Conservation (phyloP, 2,888 invertebrate species). For the Dasypolia templi region DNA sequence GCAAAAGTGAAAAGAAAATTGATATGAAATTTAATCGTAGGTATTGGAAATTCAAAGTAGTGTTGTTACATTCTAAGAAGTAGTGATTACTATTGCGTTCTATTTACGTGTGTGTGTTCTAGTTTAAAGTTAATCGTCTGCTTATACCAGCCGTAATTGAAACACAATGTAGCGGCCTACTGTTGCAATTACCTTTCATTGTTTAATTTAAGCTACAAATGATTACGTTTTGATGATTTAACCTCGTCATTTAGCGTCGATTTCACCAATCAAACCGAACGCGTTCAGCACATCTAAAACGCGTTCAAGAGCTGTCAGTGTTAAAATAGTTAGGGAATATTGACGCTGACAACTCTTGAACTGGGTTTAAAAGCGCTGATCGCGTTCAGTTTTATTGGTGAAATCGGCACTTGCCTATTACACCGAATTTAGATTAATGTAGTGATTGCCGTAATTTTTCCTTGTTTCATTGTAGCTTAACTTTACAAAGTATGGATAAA, state of each 20-base stretch:
- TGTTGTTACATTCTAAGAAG: slow-evolving; percentile 21
- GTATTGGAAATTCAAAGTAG: not conserved
- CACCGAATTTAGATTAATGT: not conserved
- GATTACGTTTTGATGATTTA: not conserved
- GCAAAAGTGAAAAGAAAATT: not conserved
- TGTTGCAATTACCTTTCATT: not conserved
- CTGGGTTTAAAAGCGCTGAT: no score
- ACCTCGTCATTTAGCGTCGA: no score
- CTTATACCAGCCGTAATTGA: not conserved
- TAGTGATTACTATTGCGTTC: slow-evolving; percentile 1
- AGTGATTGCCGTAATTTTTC: no score
- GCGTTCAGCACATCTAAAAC: no score
- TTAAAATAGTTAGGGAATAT: no score
- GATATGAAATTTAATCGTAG: not conserved
- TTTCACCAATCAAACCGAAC: no score
- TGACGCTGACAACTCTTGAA: no score
- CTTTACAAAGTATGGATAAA: not conserved
- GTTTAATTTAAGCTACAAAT: not conserved
- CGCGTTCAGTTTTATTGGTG: no score
- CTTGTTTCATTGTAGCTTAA: no score
- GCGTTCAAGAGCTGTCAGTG: no score
- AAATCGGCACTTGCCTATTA: no score
- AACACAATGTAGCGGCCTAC: not conserved
- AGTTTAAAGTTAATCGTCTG: not conserved
- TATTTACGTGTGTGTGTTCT: slow-evolving; percentile 12